phyloP scores from a whole-genome alignment of 2,113 vertebrate species.

The Ciconia stormi region DNA sequence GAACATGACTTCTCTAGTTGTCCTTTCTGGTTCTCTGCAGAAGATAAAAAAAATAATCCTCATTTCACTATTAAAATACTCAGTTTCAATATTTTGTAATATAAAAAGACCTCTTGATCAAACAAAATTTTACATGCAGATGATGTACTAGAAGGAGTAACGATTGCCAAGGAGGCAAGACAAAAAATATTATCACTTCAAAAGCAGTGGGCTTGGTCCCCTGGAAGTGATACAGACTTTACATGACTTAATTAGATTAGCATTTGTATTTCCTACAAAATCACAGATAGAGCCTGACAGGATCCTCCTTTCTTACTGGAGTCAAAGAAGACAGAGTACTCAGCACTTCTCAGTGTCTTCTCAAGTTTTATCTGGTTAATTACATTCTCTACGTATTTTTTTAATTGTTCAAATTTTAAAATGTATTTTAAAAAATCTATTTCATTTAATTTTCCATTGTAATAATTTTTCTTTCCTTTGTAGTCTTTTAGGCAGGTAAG shows the following conservation, averaged over 20 bases:
- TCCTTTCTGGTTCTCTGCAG: conserved; percentile 89
- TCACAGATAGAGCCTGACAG: background rate
- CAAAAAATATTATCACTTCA: conserved; percentile 24
- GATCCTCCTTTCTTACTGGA: background rate
- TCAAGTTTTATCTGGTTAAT: background rate
- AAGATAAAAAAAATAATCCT: conserved; percentile 50
- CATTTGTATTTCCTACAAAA: conserved; percentile 25
- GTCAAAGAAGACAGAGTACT: background rate
- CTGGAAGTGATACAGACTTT: background rate
- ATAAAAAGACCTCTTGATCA: background rate
- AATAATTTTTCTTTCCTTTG: conserved; percentile 4
- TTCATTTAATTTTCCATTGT: background rate
- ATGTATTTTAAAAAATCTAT: background rate
- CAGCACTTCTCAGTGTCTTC: background rate
- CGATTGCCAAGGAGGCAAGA: background rate
- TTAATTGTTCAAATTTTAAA: background rate
- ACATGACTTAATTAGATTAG: conserved; percentile 20
- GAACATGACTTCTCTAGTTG: conserved; percentile 85
- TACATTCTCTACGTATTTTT: background rate
- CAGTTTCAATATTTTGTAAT: background rate
- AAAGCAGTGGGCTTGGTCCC: conserved; percentile 10
- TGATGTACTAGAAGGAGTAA: background rate
- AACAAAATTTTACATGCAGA: background rate
- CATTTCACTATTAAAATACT: background rate
- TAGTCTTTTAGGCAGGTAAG: background rate